These are phyloP conservation scores for Lineus longissimus DNA, from an alignment of 1,140 invertebrate genomes.

Conservation along the genomic window DNA sequence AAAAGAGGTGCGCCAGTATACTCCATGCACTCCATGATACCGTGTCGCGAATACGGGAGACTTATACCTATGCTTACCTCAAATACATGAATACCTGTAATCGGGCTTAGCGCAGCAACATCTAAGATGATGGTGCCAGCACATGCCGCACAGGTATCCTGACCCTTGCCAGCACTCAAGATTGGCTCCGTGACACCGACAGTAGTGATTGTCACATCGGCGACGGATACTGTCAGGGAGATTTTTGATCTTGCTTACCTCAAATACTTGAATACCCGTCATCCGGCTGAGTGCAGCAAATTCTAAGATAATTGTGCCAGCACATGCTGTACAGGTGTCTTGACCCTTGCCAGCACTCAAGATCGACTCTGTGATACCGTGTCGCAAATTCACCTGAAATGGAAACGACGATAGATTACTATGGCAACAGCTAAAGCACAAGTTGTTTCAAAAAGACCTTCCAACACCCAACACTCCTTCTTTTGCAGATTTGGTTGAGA, in stretches of 20 bases:
- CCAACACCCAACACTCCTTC: too few relatives aligned
- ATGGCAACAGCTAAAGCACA: background rate
- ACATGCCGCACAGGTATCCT: slow-evolving; percentile 93
- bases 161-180: slow-evolving; percentile 52
- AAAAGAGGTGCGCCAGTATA: background rate
- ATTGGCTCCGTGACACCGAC: slow-evolving; percentile 73
- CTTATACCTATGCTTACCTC: slow-evolving; percentile 64
- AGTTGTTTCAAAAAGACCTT: too few relatives aligned
- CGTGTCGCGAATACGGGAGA: too few relatives aligned
- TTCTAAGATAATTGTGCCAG: slow-evolving; percentile 96
- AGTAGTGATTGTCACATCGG: too few relatives aligned
- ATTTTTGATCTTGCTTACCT: slow-evolving; percentile 61
- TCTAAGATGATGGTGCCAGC: slow-evolving; percentile 98
- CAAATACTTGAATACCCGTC: slow-evolving; percentile 88
- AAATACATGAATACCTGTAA: slow-evolving; percentile 91
- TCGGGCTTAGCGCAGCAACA: slow-evolving; percentile 88
- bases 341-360: slow-evolving; percentile 49
- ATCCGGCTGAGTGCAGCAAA: slow-evolving; percentile 92
- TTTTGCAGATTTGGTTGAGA: too few relatives aligned
- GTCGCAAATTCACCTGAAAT: slow-evolving; percentile 78
- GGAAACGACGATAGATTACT: slow-evolving; percentile 19
- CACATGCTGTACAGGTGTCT: slow-evolving; percentile 96
- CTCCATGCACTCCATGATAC: background rate
- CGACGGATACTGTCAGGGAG: too few relatives aligned
- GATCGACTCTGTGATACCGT: slow-evolving; percentile 73